phyloP scores from a whole-genome alignment of 2,797 vertebrate species.

The Sebastes steindachneri region DNA sequence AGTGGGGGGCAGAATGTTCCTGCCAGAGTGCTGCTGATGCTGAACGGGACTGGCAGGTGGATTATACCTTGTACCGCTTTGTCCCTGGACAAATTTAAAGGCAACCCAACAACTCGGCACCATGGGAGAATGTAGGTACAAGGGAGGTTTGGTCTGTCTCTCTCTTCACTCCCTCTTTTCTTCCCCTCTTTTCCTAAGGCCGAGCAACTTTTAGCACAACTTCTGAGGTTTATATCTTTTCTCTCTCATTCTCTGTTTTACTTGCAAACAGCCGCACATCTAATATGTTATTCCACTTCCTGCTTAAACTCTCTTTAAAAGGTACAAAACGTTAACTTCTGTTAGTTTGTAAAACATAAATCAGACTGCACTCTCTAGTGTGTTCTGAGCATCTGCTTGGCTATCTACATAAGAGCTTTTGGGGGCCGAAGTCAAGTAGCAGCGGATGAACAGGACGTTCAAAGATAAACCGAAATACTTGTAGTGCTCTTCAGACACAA shows the following conservation, averaged over 20 bases:
- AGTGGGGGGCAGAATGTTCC: constrained; percentile 82
- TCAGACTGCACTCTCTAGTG: neutral
- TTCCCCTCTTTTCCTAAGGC: neutral
- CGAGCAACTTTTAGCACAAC: constrained; percentile 11
- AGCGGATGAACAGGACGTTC: neutral
- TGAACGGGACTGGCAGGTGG: constrained; percentile 84
- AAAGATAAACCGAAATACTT: constrained; percentile 17
- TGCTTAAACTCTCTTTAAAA: neutral
- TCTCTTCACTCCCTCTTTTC: constrained; percentile 19
- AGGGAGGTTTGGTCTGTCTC: constrained; percentile 27
- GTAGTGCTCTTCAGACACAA: constrained; percentile 43
- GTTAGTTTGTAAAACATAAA: constrained; percentile 1
- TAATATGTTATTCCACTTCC: neutral
- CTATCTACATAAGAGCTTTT: constrained; percentile 24
- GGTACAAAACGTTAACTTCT: neutral
- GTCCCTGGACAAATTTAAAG: constrained; percentile 85
- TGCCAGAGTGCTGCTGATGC: constrained; percentile 79
- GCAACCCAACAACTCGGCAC: constrained; percentile 70
- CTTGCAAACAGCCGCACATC: neutral
- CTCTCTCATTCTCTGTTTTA: neutral
- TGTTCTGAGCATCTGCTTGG: constrained; percentile 21
- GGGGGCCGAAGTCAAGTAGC: constrained; percentile 45
- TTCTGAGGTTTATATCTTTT: neutral
- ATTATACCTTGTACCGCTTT: constrained; percentile 82
- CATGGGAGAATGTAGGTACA: constrained; percentile 60